These are phyloP conservation scores for Pelobates fuscus DNA, from an alignment of 2,113 vertebrate species.

Conservation along the genomic window DNA sequence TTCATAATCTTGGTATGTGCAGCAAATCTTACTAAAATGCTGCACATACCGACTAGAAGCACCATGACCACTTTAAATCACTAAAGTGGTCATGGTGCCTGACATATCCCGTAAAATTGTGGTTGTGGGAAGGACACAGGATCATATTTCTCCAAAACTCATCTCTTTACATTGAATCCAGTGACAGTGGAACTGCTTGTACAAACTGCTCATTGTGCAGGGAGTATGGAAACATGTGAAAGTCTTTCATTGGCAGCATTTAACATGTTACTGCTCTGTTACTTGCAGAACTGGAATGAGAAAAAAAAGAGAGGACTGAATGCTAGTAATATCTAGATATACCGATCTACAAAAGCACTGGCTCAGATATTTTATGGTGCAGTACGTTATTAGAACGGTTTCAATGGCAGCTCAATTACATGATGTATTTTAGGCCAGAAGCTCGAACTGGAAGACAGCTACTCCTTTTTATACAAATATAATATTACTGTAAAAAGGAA, in stretches of 20 bases:
- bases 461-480: background rate
- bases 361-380: background rate
- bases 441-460: background rate
- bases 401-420: background rate
- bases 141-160: too few relatives aligned
- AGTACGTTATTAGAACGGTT: constrained; percentile 17
- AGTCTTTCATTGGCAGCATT: background rate
- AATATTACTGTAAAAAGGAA: background rate
- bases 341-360: background rate
- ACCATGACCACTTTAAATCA: too few relatives aligned
- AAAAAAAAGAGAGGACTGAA: background rate
- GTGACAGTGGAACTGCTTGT: background rate
- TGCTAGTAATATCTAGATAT: constrained; percentile 18
- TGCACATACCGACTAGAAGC: too few relatives aligned
- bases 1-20: too few relatives aligned
- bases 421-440: background rate
- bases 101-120: too few relatives aligned
- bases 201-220: background rate
- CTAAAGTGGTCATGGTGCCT: too few relatives aligned
- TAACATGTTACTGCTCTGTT: background rate
- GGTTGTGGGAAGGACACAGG: too few relatives aligned
- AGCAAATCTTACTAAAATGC: too few relatives aligned
- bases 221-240: background rate
- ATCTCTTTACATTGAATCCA: background rate
- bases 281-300: constrained; percentile 2